These are phyloP conservation scores for Hydractinia echinata DNA, from an alignment of 30 jellyfish, hydroid and myxozoan genomes.

Conservation along the genomic window DNA sequence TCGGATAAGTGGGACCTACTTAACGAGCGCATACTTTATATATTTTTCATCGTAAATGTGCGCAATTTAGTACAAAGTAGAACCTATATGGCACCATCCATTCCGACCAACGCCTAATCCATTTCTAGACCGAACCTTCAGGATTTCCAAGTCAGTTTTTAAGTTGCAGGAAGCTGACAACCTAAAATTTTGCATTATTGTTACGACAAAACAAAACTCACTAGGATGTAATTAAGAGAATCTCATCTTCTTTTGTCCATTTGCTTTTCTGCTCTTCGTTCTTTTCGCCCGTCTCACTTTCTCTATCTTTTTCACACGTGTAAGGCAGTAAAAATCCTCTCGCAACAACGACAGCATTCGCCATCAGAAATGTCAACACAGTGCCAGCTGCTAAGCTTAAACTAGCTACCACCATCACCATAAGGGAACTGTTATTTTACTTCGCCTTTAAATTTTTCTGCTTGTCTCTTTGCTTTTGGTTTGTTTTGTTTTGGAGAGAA, in stretches of 20 bases:
- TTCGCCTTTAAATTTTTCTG: not conserved
- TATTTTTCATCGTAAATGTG: too few species aligned
- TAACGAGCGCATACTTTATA: too few species aligned
- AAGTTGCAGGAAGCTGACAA: not conserved
- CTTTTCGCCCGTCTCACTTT: not conserved
- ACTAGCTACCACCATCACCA: constrained; percentile 43
- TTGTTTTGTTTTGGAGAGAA: not conserved
- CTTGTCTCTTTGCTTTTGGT: not conserved
- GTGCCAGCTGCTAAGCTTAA: constrained; percentile 47
- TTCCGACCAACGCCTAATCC: too few species aligned
- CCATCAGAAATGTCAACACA: constrained; percentile 40
- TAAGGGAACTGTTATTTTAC: not conserved
- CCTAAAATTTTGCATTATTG: too few species aligned
- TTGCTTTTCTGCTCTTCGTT: not conserved
- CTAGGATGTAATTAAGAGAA: not conserved
- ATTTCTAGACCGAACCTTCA: too few species aligned
- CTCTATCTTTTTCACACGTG: constrained; percentile 17
- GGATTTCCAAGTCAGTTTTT: too few species aligned
- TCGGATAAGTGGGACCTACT: too few species aligned
- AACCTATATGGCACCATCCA: too few species aligned
- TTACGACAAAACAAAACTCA: not conserved
- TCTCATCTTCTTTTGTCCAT: constrained; percentile 26
- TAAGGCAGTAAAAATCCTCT: constrained; percentile 43
- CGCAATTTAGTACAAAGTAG: too few species aligned
- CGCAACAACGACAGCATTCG: constrained; percentile 49